Conservation (phyloP, 2,888 invertebrate genomes). For the Sclerodermus sp. region DNA sequence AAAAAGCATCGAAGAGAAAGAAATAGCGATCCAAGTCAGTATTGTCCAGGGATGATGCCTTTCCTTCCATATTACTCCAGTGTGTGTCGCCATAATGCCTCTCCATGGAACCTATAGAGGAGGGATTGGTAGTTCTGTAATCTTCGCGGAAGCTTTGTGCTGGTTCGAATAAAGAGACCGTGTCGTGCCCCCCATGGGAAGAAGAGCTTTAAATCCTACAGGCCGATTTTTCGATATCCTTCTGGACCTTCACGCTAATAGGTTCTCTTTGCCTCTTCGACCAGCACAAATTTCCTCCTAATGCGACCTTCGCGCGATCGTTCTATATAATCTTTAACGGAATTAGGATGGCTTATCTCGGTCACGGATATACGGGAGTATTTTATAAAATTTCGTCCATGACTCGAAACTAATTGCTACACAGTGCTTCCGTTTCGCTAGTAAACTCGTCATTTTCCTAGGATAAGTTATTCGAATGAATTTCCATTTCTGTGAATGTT, state of each 20-base stretch:
- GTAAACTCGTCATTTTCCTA: too few relatives aligned
- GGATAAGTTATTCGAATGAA: too few relatives aligned
- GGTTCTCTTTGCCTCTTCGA: not conserved
- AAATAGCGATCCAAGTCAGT: constrained; percentile 26
- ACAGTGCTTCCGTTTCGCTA: too few relatives aligned
- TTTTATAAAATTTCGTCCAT: too few relatives aligned
- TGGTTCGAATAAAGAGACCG: constrained; percentile 40
- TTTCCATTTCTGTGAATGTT: too few relatives aligned
- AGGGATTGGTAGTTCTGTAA: constrained; percentile 51
- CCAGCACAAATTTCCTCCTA: not conserved
- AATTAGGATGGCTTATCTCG: too few relatives aligned
- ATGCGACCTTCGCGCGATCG: too few relatives aligned
- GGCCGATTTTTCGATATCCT: constrained; percentile 24
- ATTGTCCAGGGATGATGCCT: constrained; percentile 49
- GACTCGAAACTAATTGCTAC: too few relatives aligned
- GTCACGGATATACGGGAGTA: too few relatives aligned
- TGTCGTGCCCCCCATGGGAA: constrained; percentile 4
- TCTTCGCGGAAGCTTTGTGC: constrained; percentile 53
- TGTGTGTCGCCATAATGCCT: constrained; percentile 43
- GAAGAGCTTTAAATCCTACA: constrained; percentile 30
- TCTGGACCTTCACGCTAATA: constrained; percentile 12
- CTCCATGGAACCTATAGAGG: constrained; percentile 43
- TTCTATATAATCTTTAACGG: too few relatives aligned
- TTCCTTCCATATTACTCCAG: constrained; percentile 40
- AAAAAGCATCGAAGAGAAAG: constrained; percentile 3